These are phyloP conservation scores for Atrina japonica DNA, from an alignment of 2,888 invertebrate species.

Conservation along the genomic window DNA sequence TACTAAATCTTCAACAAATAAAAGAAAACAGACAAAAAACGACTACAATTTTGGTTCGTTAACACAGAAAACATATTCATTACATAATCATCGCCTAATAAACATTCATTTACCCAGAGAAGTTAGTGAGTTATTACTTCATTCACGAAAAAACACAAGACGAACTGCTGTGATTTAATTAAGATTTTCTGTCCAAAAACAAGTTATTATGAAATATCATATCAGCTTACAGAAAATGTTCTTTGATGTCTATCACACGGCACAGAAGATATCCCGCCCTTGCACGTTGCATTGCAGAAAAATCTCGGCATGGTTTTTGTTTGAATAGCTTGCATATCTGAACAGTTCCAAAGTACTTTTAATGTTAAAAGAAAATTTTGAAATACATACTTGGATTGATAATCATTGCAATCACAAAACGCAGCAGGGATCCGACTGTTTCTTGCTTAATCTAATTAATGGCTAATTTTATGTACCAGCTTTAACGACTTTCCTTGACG, in stretches of 20 bases:
- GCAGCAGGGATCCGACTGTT: slow-evolving; percentile 19
- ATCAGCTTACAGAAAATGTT: slow-evolving; percentile 28
- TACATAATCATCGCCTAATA: no score
- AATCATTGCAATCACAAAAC: slow-evolving; percentile 17
- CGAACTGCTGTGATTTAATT: slow-evolving; percentile 43
- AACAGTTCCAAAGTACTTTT: slow-evolving; percentile 5
- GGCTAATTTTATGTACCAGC: slow-evolving; percentile 6
- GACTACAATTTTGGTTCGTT: no score
- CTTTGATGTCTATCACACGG: slow-evolving; percentile 34
- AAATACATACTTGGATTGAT: slow-evolving; percentile 11
- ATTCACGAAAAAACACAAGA: no score
- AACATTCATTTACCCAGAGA: no score
- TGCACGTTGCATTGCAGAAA: not conserved
- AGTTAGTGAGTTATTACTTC: no score
- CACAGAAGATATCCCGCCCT: slow-evolving; percentile 7
- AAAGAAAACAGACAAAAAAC: no score
- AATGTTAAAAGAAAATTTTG: slow-evolving; percentile 9
- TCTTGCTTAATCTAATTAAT: slow-evolving; percentile 32
- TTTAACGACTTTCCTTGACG: no score
- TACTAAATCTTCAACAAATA: no score
- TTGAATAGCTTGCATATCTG: slow-evolving; percentile 1
- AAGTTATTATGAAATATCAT: slow-evolving; percentile 41
- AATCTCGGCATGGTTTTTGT: no score
- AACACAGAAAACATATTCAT: no score
- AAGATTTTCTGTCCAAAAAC: slow-evolving; percentile 34